Percentiles rank a stretch among this genome's conserved stretches.
Conservation (phyloP, 2,113 vertebrate genomes). For the Pampusana beccarii region DNA sequence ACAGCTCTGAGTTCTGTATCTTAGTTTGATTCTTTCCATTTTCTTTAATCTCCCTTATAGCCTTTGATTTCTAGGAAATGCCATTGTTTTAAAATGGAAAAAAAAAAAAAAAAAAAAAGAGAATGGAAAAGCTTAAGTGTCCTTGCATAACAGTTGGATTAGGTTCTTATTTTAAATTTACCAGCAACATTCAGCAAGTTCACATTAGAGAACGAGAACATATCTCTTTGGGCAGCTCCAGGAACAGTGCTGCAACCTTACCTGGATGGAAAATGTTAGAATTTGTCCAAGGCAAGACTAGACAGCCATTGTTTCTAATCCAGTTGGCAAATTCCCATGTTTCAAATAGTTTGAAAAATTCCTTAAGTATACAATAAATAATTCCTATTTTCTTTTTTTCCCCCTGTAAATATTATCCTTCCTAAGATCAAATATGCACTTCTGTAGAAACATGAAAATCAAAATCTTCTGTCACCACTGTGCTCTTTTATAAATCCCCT, state of each 20-base stretch:
- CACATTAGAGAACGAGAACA: neutral
- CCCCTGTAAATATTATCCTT: neutral
- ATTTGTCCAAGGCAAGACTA: neutral
- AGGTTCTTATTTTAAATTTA: neutral
- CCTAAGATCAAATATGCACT: neutral
- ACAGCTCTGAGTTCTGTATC: neutral
- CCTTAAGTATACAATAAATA: neutral
- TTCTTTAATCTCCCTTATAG: neutral
- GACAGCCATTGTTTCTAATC: neutral
- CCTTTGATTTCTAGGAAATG: neutral
- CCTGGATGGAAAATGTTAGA: neutral
- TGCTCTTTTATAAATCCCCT: neutral
- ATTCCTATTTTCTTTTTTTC: neutral
- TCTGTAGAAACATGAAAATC: neutral
- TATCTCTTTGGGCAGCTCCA: neutral
- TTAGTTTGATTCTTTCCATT: neutral
- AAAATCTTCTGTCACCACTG: neutral
- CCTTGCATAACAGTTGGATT: neutral
- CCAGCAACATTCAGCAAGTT: neutral
- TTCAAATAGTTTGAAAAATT: neutral
- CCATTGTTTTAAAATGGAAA: neutral
- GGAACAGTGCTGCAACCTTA: neutral
- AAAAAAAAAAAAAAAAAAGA: neutral
- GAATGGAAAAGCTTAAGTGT: neutral
- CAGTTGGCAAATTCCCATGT: neutral